Evolutionary conservation across 2,113 vertebrate genomes (phyloP).

Genomic region (Lanius collurio): DNA sequence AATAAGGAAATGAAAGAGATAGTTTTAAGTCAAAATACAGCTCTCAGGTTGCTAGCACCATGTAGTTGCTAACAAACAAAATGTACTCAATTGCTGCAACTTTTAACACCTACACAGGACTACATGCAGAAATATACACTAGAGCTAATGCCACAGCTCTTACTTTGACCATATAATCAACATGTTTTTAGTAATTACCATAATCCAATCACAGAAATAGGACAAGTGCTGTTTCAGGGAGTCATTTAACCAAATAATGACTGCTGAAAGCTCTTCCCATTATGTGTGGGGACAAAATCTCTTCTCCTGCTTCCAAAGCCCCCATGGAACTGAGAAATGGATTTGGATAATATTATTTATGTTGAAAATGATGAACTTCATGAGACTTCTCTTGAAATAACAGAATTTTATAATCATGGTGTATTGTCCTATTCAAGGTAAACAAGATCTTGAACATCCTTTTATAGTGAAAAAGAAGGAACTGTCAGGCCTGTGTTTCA

Average conservation of each 20-base stretch:
- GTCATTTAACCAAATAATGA: background rate
- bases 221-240: background rate
- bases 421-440: background rate
- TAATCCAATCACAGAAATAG: background rate
- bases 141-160: background rate
- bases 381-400: background rate
- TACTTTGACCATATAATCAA: background rate
- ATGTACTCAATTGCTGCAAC: background rate
- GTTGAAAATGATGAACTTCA: background rate
- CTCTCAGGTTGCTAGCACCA: background rate
- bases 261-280: background rate
- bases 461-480: background rate
- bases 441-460: background rate
- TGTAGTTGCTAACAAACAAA: background rate
- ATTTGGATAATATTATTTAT: background rate
- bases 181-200: background rate
- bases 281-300: background rate
- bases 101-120: background rate
- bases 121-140: background rate
- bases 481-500: background rate
- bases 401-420: background rate
- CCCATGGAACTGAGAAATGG: background rate
- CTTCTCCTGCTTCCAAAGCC: background rate
- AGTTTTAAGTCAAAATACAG: background rate
- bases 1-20: background rate